Evolutionary conservation across 2,888 invertebrate species (phyloP).

Genomic region (Nowickia ferox): DNA sequence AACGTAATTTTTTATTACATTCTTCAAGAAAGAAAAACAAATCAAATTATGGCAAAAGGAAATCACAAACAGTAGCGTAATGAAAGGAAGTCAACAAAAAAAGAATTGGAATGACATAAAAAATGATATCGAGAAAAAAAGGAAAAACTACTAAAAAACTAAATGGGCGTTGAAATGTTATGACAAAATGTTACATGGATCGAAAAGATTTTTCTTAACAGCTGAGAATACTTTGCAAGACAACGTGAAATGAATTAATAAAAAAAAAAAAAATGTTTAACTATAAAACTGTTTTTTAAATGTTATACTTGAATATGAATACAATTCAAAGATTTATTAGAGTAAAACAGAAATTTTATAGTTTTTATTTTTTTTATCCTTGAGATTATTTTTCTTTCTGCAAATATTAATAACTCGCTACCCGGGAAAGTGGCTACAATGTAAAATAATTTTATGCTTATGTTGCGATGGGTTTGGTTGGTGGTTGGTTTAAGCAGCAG

Average conservation of each 20-base stretch:
- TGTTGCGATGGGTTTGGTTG: conserved; percentile 25
- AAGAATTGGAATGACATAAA: conserved; percentile 7
- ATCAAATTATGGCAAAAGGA: conserved; percentile 71
- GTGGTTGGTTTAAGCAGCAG: conserved; percentile 60
- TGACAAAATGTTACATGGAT: conserved; percentile 64
- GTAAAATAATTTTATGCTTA: conserved; percentile 49
- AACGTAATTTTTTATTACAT: conserved; percentile 68
- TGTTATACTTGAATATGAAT: conserved; percentile 35
- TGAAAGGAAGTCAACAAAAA: conserved; percentile 59
- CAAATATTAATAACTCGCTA: conserved; percentile 59
- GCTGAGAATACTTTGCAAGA: conserved; percentile 49
- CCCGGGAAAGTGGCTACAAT: conserved; percentile 62
- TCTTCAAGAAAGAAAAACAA: conserved; percentile 50
- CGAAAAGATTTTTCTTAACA: conserved; percentile 45
- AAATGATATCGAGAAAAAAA: conserved; percentile 14
- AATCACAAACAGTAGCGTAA: conserved; percentile 64
- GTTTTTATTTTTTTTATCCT: conserved; percentile 33
- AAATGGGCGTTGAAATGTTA: conserved; percentile 70
- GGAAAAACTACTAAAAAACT: conserved; percentile 64
- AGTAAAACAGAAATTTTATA: conserved; percentile 69
- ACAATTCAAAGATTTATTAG: conserved; percentile 64
- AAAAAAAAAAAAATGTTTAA: conserved; percentile 22
- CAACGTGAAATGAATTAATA: not conserved
- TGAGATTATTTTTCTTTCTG: conserved; percentile 10
- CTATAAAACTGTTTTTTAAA: conserved; percentile 42